Evolutionary conservation across 2,113 vertebrate genomes (phyloP), one percentile per base, ranked within the genome.

Genomic region (Aldabrachelys gigantea): DNA sequence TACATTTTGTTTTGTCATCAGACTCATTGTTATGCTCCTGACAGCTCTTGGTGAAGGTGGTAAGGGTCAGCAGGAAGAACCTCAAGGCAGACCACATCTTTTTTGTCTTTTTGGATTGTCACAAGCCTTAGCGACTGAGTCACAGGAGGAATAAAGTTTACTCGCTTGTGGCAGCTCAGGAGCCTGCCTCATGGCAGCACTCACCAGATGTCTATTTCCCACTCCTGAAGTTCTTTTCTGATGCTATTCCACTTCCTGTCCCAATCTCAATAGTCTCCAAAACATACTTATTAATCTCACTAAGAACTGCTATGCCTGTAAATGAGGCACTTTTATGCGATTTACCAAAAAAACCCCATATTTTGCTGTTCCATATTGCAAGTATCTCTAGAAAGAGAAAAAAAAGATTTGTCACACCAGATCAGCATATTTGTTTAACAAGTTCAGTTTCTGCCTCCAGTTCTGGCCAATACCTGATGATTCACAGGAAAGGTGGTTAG

Each of bases 331-430:
- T 25, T 24, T 19, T 17, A 14, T 17, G 47, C 2, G 31, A n/a
- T 50, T 16, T 27, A 79, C 54, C 44, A 22, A 7, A 1, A 17
- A 17, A 14, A 2, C n/a, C n/a, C n/a, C 75, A 10, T 2, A 0
- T 35, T 14, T 54, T 87, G 53, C 75, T n/a, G 24, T 62, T 31
- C 56, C 25, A 56, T 12, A n/a, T 49, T n/a, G n/a, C 56, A 49
- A 53, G 12, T 65, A 50, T 62, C 54, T 65, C 52, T n/a, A 65
- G 78, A 38, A 53, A 62, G 56, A 88, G 54, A 22, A 57, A 59
- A 4, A 41, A 50, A 62, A 50, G 35, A 49, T 41, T 25, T 9
- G 24, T 80, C 47, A 62, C 56, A 19, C 6, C 78, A 38, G 41
- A 56, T 41, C 35, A 82, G 35, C 47, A 49, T 13, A 41, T 10